These are phyloP conservation scores for Leptodirus hochenwartii DNA, from an alignment of 2,888 invertebrate species.

Conservation along the genomic window DNA sequence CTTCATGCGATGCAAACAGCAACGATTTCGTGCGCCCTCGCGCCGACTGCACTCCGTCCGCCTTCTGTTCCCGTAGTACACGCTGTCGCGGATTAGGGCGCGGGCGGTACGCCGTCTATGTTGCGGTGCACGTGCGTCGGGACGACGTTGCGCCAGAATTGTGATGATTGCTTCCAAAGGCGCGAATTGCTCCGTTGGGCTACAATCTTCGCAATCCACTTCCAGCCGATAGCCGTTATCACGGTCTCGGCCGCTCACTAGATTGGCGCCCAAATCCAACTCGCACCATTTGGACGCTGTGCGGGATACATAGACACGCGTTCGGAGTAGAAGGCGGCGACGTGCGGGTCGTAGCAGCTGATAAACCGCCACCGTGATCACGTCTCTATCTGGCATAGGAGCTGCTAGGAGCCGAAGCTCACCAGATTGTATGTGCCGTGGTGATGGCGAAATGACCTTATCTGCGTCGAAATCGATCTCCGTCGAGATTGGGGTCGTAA, in stretches of 20 bases:
- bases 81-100: slow-evolving; percentile 15
- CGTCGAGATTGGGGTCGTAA: too few relatives aligned
- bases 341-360: slow-evolving; percentile 26
- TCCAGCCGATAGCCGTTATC: slow-evolving; percentile 35
- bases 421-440: slow-evolving; percentile 31
- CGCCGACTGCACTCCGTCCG: slow-evolving; percentile 45
- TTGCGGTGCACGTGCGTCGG: slow-evolving; percentile 15
- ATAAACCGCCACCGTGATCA: slow-evolving; percentile 21
- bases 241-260: too few relatives aligned
- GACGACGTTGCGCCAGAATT: slow-evolving; percentile 19
- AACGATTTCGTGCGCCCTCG: slow-evolving; percentile 17
- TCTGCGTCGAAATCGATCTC: too few relatives aligned
- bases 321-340: slow-evolving; percentile 23
- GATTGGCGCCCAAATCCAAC: slow-evolving; percentile 37
- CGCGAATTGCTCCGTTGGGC: slow-evolving; percentile 19
- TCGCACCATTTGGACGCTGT: slow-evolving; percentile 37
- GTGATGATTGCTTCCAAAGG: slow-evolving; percentile 22
- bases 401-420: slow-evolving; percentile 27
- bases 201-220: slow-evolving; percentile 32
- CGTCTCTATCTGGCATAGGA: slow-evolving; percentile 14
- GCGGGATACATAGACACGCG: slow-evolving; percentile 22
- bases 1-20: not conserved
- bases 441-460: too few relatives aligned
- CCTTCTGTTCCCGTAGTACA: slow-evolving; percentile 9
- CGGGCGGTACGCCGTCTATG: slow-evolving; percentile 33